These are phyloP conservation scores for Bubo bubo DNA, from an alignment of 2,113 vertebrate genomes.

Conservation along the genomic window DNA sequence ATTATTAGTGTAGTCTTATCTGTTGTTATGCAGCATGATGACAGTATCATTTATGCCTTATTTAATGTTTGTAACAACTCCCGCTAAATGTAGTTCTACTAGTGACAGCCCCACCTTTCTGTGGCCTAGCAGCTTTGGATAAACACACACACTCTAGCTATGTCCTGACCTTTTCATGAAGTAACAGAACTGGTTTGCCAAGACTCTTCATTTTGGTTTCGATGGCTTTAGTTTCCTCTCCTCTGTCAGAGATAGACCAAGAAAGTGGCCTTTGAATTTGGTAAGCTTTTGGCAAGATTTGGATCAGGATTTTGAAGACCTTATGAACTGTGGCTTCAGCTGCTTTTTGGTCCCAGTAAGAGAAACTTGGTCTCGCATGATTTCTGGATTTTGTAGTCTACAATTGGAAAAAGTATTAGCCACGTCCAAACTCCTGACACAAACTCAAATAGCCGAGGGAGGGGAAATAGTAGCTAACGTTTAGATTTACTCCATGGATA, in stretches of 20 bases:
- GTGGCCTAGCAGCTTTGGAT: not conserved
- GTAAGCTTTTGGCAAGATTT: not conserved
- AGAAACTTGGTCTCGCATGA: not conserved
- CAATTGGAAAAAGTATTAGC: not conserved
- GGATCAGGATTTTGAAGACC: not conserved
- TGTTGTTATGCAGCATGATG: not conserved
- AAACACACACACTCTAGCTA: not conserved
- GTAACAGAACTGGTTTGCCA: conserved; percentile 20
- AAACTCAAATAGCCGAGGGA: not conserved
- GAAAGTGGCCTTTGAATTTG: not conserved
- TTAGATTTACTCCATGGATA: not conserved
- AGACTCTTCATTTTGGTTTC: not conserved
- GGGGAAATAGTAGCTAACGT: not conserved
- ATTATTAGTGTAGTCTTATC: not conserved
- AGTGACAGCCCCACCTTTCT: not conserved
- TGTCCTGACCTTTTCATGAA: not conserved
- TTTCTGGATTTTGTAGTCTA: not conserved
- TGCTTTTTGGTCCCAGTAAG: not conserved
- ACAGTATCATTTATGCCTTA: no score
- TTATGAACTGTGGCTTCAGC: not conserved
- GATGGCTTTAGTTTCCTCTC: not conserved
- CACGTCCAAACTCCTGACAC: not conserved
- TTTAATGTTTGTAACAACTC: not conserved
- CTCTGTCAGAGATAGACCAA: not conserved
- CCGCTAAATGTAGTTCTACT: not conserved